phyloP scores from a whole-genome alignment of 2,797 vertebrate genomes.

The Thalassophryne amazonica region DNA sequence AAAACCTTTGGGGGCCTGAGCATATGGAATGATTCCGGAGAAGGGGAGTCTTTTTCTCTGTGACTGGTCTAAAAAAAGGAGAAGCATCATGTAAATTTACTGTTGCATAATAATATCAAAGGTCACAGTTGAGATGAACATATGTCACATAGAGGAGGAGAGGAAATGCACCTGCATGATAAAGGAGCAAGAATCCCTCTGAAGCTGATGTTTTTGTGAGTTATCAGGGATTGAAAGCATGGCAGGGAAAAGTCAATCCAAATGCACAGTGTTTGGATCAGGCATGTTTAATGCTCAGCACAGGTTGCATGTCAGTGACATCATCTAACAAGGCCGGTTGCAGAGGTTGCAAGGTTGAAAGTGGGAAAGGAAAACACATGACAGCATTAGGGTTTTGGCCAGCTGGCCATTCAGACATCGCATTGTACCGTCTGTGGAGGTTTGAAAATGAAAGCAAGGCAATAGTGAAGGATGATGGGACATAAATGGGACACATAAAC shows the following conservation, averaged over 20 bases:
- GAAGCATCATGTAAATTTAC: conserved; percentile 84
- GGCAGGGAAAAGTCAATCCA: conserved; percentile 71
- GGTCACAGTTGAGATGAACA: conserved; percentile 51
- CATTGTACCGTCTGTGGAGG: conserved; percentile 50
- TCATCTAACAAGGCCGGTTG: conserved; percentile 40
- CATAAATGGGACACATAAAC: conserved; percentile 42
- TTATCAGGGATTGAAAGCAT: conserved; percentile 73
- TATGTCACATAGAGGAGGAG: conserved; percentile 61
- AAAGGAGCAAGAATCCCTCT: conserved; percentile 73
- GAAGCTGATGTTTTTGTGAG: conserved; percentile 75
- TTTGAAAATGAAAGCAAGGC: conserved; percentile 44
- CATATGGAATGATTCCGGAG: conserved; percentile 99
- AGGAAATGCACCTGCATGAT: conserved; percentile 45
- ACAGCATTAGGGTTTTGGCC: conserved; percentile 12
- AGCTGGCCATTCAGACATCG: conserved; percentile 53
- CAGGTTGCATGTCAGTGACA: conserved; percentile 61
- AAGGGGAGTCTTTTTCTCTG: conserved; percentile 99
- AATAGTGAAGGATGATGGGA: conserved; percentile 56
- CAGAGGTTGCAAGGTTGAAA: conserved; percentile 21
- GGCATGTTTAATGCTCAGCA: conserved; percentile 22
- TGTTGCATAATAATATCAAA: conserved; percentile 58
- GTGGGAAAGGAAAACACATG: not conserved
- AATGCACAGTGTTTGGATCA: conserved; percentile 50
- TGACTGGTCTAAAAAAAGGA: conserved; percentile 99
- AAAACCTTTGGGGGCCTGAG: conserved; percentile 98